phyloP scores from a whole-genome alignment of 2,113 vertebrate species.

The Labrus mixtus region DNA sequence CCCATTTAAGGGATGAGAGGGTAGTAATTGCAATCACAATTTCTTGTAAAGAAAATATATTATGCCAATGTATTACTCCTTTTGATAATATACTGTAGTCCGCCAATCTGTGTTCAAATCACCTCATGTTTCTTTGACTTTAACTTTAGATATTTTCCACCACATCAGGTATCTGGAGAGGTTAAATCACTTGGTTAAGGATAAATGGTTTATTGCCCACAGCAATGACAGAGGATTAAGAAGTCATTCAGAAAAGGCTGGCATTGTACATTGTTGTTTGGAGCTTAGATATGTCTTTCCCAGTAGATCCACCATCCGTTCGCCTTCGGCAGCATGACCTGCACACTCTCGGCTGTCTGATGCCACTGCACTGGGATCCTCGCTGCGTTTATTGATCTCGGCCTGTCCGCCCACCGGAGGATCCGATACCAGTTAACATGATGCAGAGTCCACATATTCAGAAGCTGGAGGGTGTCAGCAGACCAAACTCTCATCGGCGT shows the following conservation, averaged over 20 bases:
- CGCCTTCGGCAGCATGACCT: conserved; percentile 37
- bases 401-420: conserved; percentile 63
- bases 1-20: too few relatives aligned
- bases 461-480: conserved; percentile 68
- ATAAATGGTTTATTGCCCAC: conserved; percentile 31
- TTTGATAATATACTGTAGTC: not conserved
- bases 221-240: conserved; percentile 48
- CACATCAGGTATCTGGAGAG: conserved; percentile 15
- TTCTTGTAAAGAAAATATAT: conserved; percentile 7
- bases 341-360: conserved; percentile 29
- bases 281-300: conserved; percentile 36
- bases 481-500: conserved; percentile 60
- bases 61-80: conserved; percentile 8
- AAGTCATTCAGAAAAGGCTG: conserved; percentile 28
- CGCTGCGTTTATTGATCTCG: conserved; percentile 58
- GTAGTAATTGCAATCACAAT: conserved; percentile 3
- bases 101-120: conserved; percentile 2
- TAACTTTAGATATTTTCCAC: conserved; percentile 9
- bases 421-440: conserved; percentile 71
- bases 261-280: conserved; percentile 28
- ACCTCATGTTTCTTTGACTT: conserved; percentile 10
- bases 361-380: conserved; percentile 44
- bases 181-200: conserved; percentile 47
- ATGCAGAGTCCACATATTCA: conserved; percentile 70
- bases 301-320: conserved; percentile 26